Evolutionary conservation across 2,797 vertebrate genomes (phyloP), one percentile per base, ranked within the genome.

Genomic region (Gouania willdenowi): DNA sequence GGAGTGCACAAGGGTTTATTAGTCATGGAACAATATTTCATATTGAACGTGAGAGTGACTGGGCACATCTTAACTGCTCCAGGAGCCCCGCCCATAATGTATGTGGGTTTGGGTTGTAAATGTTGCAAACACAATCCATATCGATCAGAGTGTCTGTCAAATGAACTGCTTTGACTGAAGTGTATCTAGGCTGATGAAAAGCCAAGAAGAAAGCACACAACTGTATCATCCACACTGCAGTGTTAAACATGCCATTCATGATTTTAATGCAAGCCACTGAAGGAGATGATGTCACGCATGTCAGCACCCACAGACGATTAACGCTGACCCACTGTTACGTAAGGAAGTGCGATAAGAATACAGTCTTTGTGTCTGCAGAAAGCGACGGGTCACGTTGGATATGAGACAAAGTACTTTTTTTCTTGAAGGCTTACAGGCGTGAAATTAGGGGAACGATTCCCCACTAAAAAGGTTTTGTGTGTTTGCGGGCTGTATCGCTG

Each of bases 271-370:
- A 50, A 65, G 66, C 52, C 33, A 3, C 44, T 38, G 44, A 28
- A 18, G 68, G 45, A 1, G 39, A 60, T 59, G 67, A 77, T 76
- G 80, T 78, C 76, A 67, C 1, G 26, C 36, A 75, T 36, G 63
- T 45, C 33, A 3, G 31, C 62, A 52, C 51, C 66, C 72, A 70
- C 66, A 46, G 67, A 67, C 57, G 45, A 56, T 38, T 38, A 49
- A 47, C 43, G 55, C 44, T 54, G 62, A 66, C 67, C 75, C 60
- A 51, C 60, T 19, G 51, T 72, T 75, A 46, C 66, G 52, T 71
- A 76, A 77, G 21, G 16, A 19, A 16, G 37, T 24, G 8, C 51
- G 49, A 52, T 57, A 53, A 82, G 75, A 85, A 85, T 76, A 11
- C 47, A 1, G 59, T 17, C 80, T 81, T 83, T 85, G 82, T 85